A percentile compares a stretch with the other conserved stretches of the same genome.
Evolutionary conservation across 1,140 invertebrate species (phyloP).

Genomic region (Leptinotarsa defecta): DNA sequence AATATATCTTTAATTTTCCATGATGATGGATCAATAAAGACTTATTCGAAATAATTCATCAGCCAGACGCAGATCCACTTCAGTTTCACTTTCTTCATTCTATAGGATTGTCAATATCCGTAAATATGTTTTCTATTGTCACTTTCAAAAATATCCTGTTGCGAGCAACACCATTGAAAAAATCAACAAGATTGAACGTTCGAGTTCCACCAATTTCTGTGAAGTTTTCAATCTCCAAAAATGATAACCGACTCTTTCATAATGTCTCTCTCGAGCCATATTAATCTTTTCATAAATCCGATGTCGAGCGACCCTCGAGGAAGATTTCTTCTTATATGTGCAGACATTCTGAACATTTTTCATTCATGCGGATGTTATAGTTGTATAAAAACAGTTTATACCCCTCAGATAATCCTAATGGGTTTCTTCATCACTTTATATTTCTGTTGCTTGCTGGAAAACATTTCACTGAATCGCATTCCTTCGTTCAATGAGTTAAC

Average conservation of each 20-base stretch:
- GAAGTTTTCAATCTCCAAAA: not conserved
- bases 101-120: no score
- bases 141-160: no score
- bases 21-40: no score
- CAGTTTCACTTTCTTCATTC: no score
- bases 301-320: not conserved
- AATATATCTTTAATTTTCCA: no score
- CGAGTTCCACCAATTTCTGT: not conserved
- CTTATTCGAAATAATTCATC: no score
- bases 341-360: not conserved
- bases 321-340: not conserved
- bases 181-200: not conserved
- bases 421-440: not conserved
- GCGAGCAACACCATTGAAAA: no score
- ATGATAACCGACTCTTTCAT: conserved; percentile 1
- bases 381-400: conserved; percentile 1
- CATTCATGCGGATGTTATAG: not conserved
- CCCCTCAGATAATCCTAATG: conserved; percentile 1
- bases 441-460: not conserved
- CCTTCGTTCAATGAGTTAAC: no score
- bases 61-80: no score
- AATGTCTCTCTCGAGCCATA: conserved; percentile 3
- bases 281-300: conserved; percentile 19
- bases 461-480: no score
- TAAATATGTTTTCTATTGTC: no score